Evolutionary conservation across 2,888 invertebrate genomes (phyloP), one percentile per base, ranked within the genome.

Genomic region (Heteromurus nitidus): DNA sequence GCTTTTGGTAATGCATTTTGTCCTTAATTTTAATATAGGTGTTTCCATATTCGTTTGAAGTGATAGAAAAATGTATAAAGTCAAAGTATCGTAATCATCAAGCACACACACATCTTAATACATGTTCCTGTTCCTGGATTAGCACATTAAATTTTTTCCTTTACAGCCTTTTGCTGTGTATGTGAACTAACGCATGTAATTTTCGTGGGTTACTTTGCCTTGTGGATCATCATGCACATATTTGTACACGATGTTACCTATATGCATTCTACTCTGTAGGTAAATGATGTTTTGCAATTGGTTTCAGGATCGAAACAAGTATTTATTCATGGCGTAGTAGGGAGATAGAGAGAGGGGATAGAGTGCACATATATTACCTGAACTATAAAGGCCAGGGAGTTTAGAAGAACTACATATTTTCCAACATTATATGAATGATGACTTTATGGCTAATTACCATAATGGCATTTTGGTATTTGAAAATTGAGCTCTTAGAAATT

Each of bases 371-470:
- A 36, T 36, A 36, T 47, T 47, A 47, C 47, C n/a, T 47, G n/a
- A 47, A 11, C 47, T 47, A 16, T 16, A n/a, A 47, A 36, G 36
- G 36, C 36, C 5, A 36, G 5, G 36, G 47, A 47, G 47, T 47
- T 16, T n/a, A n/a, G n/a, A n/a, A 47, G 13, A 47, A n/a, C 24
- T 24, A 24, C 58, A 44, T 42, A 30, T 72, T 72, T 60, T 62
- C 26, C 65, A 50, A 28, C 20, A 50, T 16, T 7, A 36, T 67
- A 22, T 31, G 53, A 30, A 58, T 64, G 67, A 80, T 73, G 72
- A 73, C 72, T 80, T 80, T 80, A 80, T 73, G 68, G 73, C 80
- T 80, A 80, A 80, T 80, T 80, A 80, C 67, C 73, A 62, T 80
- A 80, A 80, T 80, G 60, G 68, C 74, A 67, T 74, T 80, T 69